phyloP scores from a whole-genome alignment of 2,797 vertebrate genomes.

The Rhynchotus rufescens region DNA sequence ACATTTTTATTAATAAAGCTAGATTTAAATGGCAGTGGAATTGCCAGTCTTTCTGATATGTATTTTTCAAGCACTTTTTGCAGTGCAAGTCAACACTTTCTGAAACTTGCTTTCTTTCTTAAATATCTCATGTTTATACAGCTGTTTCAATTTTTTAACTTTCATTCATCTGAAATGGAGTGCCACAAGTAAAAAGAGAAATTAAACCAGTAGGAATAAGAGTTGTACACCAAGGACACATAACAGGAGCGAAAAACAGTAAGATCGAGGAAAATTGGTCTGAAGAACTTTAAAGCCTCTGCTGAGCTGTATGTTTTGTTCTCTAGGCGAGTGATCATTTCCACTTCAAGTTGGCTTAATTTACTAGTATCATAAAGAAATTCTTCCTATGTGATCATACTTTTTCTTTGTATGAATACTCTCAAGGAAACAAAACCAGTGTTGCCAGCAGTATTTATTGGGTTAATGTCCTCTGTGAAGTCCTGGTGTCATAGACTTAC shows the following conservation, averaged over 20 bases:
- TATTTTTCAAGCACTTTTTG: neutral
- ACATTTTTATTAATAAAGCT: neutral
- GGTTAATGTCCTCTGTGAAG: neutral
- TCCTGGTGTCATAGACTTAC: neutral
- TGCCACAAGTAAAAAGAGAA: conserved; percentile 49
- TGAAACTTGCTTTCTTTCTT: conserved; percentile 50
- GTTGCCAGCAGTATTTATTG: neutral
- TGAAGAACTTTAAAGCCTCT: neutral
- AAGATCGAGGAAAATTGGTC: neutral
- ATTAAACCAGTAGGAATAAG: conserved; percentile 14
- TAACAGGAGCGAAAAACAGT: neutral
- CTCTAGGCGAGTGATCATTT: neutral
- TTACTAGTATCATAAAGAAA: neutral
- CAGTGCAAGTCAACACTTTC: conserved; percentile 20
- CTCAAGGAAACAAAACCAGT: neutral
- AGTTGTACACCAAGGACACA: neutral
- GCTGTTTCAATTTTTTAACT: conserved; percentile 42
- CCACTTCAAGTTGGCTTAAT: neutral
- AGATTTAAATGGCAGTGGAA: neutral
- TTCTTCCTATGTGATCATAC: neutral
- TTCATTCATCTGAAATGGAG: conserved; percentile 36
- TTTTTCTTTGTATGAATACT: neutral
- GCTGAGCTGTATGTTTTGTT: neutral
- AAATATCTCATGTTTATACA: conserved; percentile 59
- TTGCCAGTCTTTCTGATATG: neutral